Evolutionary conservation across 2,888 invertebrate genomes (phyloP), one percentile per base, ranked within the genome.

Genomic region (Chaitophorus viminalis): DNA sequence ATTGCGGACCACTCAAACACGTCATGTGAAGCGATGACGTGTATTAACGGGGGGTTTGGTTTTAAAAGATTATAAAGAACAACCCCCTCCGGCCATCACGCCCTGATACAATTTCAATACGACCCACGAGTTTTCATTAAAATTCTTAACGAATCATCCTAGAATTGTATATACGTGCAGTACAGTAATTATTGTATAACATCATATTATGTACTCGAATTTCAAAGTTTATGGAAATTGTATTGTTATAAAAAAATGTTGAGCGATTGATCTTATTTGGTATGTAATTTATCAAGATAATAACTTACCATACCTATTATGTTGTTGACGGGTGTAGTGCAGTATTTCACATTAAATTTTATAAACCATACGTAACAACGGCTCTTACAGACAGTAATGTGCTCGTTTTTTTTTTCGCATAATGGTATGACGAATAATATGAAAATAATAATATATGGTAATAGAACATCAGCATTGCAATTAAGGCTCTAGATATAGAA

Each of bases 21-120:
- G 29, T 25, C 25, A 29, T 25, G 21, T 18, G 74, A 60, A 36
- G 54, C 65, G 84, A 65, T 76, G 75, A 84, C 31, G 46, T 46
- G 46, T 76, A 75, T 84, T 82, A 52, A 82, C 70, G 33, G 31
- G 25, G 70, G 46, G 46, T 46, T 46, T 46, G 2, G 36, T 29
- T 65, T 29, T 70, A 4, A 4, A 70, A 70, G 29, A 3, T 31
- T 17, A 14, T 2, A 14, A 46, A 14, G 8, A 25, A 6, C 65
- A 65, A 60, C 60, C 29, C 70, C 29, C 9, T 70, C 14, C 31
- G 3, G 65, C 9, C 21, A 25, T 25, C n/a, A 9, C 46, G 31
- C 14, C 17, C 14, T 17, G 29, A 68, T 68, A 9, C 1, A n/a
- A 65, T 8, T 65, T 54, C 54, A 21, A n/a, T 29, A 14, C 11